Evolutionary conservation across 1,140 invertebrate genomes (phyloP), one percentile per base, ranked within the genome.

Genomic region (Musca domestica): DNA sequence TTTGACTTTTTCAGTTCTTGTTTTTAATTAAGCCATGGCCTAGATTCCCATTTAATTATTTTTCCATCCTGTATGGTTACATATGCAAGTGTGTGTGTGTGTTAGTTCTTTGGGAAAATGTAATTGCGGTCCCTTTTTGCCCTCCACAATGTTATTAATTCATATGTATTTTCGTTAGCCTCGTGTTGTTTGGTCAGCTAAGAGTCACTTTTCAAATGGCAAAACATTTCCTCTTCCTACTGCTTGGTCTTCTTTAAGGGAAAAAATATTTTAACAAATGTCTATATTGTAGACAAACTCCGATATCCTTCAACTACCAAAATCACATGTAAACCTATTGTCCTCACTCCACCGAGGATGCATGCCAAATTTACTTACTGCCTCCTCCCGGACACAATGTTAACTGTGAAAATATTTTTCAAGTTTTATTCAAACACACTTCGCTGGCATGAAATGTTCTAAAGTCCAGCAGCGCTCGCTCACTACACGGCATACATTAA

Each of bases 371-470:
- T 41, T 41, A 12, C 34, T 41, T 41, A 41, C 34, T 41, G 34
- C 34, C 34, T 30, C 54, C 14, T 27, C 2, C 23, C 23, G 17
- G 17, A 58, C 54, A 63, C 27, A 48, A 64, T 46, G 47, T 64
- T 48, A 64, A 64, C 41, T 48, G 46, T 27, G 63, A 49, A 47
- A 49, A 64, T 64, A 64, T 64, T 64, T 64, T 49, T 64, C 41
- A 64, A 64, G 63, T 64, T 64, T 64, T 64, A 47, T 19, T 47
- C 25, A 64, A 64, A 64, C 63, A 64, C 27, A 64, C 63, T 64
- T 49, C 63, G 47, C 15, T 61, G 17, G n/a, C 56, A 61, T 58
- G 30, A 58, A 58, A 58, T 58, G n/a, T 30, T 54, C 27, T 9
- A 30, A 5, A 41, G 34, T 49, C 0, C 17, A 41, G 48, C 17